These are phyloP conservation scores for Coregonus ussuriensis DNA, from an alignment of 2,797 vertebrate genomes.

Conservation along the genomic window DNA sequence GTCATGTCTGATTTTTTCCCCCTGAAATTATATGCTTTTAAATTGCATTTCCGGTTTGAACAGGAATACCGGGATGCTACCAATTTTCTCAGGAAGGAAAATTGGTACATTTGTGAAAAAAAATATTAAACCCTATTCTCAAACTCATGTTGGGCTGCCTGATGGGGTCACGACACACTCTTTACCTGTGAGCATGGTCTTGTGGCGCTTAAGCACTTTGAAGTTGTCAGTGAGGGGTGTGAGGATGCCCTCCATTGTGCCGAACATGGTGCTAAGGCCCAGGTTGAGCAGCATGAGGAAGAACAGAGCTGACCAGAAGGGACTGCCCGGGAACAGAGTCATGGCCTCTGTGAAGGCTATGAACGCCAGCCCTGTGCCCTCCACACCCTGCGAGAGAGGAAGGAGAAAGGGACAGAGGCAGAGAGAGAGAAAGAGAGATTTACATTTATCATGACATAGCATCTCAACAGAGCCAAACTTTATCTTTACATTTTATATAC, in stretches of 20 bases:
- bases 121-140: background rate
- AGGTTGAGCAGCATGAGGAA: slow-evolving; percentile 84
- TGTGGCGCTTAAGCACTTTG: slow-evolving; percentile 71
- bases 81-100: too few species aligned
- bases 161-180: background rate
- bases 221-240: slow-evolving; percentile 82
- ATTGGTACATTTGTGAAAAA: too few species aligned
- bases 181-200: slow-evolving; percentile 75
- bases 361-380: slow-evolving; percentile 79
- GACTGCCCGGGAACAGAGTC: slow-evolving; percentile 77
- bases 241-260: slow-evolving; percentile 83
- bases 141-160: background rate
- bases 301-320: slow-evolving; percentile 84
- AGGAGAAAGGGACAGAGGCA: background rate
- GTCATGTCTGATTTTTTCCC: too few species aligned
- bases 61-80: too few species aligned
- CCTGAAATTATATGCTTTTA: too few species aligned
- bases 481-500: background rate
- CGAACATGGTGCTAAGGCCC: slow-evolving; percentile 81
- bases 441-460: background rate
- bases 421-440: background rate
- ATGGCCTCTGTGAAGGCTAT: slow-evolving; percentile 84
- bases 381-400: slow-evolving; percentile 68
- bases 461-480: too few species aligned
- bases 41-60: too few species aligned